These are phyloP conservation scores for Siniperca undulata DNA, from an alignment of 2,797 vertebrate genomes.

Conservation along the genomic window DNA sequence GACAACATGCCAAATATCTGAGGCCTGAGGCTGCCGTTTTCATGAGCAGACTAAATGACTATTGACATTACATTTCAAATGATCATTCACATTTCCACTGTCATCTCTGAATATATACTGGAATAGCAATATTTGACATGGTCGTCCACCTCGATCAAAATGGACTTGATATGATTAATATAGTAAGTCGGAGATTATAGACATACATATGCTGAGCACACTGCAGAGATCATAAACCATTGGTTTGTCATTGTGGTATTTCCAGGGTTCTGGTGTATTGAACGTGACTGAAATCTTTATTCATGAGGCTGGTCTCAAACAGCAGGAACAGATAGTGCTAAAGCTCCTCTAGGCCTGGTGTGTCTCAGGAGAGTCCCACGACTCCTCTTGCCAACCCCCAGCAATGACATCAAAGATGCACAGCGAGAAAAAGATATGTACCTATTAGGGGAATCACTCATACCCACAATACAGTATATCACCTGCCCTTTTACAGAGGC, in stretches of 20 bases:
- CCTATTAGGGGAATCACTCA: conserved; percentile 73
- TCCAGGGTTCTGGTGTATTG: conserved; percentile 74
- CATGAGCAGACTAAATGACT: conserved; percentile 37
- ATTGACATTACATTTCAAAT: conserved; percentile 59
- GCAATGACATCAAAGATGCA: conserved; percentile 75
- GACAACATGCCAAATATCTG: conserved; percentile 45
- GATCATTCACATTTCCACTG: conserved; percentile 46
- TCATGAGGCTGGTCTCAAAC: conserved; percentile 81
- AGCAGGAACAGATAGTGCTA: conserved; percentile 80
- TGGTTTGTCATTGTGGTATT: conserved; percentile 81
- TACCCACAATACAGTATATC: conserved; percentile 61
- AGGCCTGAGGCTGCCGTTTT: conserved; percentile 6
- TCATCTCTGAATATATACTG: conserved; percentile 13
- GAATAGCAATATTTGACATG: conserved; percentile 27
- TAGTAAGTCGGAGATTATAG: conserved; percentile 66
- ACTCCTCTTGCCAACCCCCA: conserved; percentile 62
- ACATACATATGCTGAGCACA: conserved; percentile 75
- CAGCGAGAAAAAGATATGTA: conserved; percentile 63
- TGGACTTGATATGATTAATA: conserved; percentile 68
- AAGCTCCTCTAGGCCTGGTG: conserved; percentile 76
- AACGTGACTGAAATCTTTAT: conserved; percentile 85
- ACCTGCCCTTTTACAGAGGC: conserved; percentile 64
- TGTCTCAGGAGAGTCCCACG: conserved; percentile 74
- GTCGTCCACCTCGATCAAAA: conserved; percentile 57
- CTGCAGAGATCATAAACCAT: conserved; percentile 82